A percentile compares a stretch with the other conserved stretches of the same genome.
Conservation (phyloP, 2,888 invertebrate species). For the Hyles lineata region DNA sequence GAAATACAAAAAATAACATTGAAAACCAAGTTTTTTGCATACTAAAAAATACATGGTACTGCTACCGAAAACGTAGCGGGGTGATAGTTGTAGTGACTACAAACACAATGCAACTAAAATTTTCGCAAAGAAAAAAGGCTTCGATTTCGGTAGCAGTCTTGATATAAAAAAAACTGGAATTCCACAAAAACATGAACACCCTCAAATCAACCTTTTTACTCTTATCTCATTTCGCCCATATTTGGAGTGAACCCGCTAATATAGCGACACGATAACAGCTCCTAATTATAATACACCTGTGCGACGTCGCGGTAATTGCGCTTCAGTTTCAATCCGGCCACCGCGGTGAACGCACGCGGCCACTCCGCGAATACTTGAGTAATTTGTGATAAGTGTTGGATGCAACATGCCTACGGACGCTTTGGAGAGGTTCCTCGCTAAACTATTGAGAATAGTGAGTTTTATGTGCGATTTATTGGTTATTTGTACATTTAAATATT, state of each 20-base stretch:
- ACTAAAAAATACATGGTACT: too few species aligned
- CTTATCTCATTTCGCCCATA: slow-evolving; percentile 8
- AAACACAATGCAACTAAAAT: too few species aligned
- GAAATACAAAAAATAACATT: too few species aligned
- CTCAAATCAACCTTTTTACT: not conserved
- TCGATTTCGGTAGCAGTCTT: too few species aligned
- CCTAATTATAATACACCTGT: slow-evolving; percentile 39
- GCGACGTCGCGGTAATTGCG: slow-evolving; percentile 20
- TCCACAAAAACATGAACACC: not conserved
- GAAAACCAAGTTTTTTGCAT: too few species aligned
- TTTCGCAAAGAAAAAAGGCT: too few species aligned
- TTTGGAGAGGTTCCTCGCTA: slow-evolving; percentile 63
- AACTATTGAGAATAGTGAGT: slow-evolving; percentile 63
- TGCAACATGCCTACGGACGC: slow-evolving; percentile 65
- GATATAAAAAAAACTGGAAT: not conserved
- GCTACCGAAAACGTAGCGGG: too few species aligned
- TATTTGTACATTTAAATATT: slow-evolving; percentile 22
- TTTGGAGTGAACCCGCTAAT: slow-evolving; percentile 19
- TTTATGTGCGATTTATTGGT: slow-evolving; percentile 35
- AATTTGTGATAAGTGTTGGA: slow-evolving; percentile 34
- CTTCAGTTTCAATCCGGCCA: slow-evolving; percentile 37
- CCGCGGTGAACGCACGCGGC: slow-evolving; percentile 35
- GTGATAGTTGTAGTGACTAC: too few species aligned
- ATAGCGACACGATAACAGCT: slow-evolving; percentile 36
- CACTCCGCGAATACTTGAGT: not conserved